Evolutionary conservation across 2,888 invertebrate species (phyloP), one percentile per base, ranked within the genome.

Genomic region (Lasioglossum zephyrum): DNA sequence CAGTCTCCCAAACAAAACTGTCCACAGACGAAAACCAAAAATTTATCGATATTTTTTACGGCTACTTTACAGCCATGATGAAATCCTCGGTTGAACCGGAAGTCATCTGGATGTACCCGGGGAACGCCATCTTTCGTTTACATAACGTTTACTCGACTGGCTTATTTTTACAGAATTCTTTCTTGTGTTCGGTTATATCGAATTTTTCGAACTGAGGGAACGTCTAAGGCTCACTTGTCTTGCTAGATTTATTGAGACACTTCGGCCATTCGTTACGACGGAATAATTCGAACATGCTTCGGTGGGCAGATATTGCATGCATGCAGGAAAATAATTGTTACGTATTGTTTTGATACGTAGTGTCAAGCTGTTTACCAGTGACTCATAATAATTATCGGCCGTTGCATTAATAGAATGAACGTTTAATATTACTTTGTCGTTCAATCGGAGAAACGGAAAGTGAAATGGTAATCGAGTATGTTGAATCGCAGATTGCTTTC

Each of bases 1-100:
- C 73, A 36, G 16, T 75, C 26, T 81, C 6, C 39, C 31, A 69
- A 80, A 36, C 18, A 70, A 41, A 63, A 49, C 57, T 36, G 16
- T 53, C 53, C 53, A 8, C 9, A 22, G 2, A 1, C 22, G 0
- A 2, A 36, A 36, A 22, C 53, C 53, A 8, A n/a, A 9, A 22
- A 22, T n/a, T 2, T 36, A n/a, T 53, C 53, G 22, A 53, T n/a
- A 9, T 22, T 9, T 53, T 53, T 53, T 53, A 53, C 22, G 2
- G 0, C 2, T 9, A 49, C 2, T 72, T 18, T 26, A 36, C n/a
- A n/a, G 18, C 41, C 60, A 13, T 44, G n/a, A 13, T 26, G 26
- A 41, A 26, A 31, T 5, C 18, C 1, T 26, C 6, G 13, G 16
- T 72, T 31, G 26, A 41, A 13, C 26, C 60, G 39, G 74, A 60